Evolutionary conservation across 1,140 invertebrate species (phyloP), one percentile per base, ranked within the genome.

Genomic region (Penaeus japonicus): DNA sequence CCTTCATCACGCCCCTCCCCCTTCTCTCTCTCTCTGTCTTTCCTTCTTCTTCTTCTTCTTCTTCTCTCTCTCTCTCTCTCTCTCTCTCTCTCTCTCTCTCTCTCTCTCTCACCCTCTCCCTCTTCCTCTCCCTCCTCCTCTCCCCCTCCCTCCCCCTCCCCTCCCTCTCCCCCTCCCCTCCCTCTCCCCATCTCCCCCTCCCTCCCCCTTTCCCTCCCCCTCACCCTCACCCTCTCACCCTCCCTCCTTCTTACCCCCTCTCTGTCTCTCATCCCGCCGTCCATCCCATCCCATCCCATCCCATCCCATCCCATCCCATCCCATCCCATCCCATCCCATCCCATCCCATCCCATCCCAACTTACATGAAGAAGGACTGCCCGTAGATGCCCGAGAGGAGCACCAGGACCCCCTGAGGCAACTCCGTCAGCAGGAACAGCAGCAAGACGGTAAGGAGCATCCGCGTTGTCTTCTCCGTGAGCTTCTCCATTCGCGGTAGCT

Each of bases 401-500:
- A 90, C 86, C 7, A 92, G 89, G 39, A 92, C 89, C 32, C 91
- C 91, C 89, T 94, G 94, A 2, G 94, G 94, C 59, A 94, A 90
- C 91, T 94, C 94, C 4, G 93, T 94, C 24, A 94, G 90, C 20
- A 94, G 91, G 90, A 94, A 94, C 10, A 94, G 92, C 4, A 93
- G 92, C 0, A 95, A 93, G n/a, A 95, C 93, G 1, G 94, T 94
- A 39, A 95, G 91, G 17, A 95, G 92, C 94, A 95, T 95, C n/a
- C 92, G 92, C 0, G 94, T 95, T 0, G 94, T 95, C 83, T 90
- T 89, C 84, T 89, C 90, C 79, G 89, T 90, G 24, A 90, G 84
- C 47, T 87, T 87, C 70, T 91, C 90, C 87, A 90, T 90, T 12
- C 89, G 78, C 24, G 90, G 89, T 39, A 90, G 81, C 86, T 89